Evolutionary conservation across 2,888 invertebrate species (phyloP).

Genomic region (Gortyna flavago): DNA sequence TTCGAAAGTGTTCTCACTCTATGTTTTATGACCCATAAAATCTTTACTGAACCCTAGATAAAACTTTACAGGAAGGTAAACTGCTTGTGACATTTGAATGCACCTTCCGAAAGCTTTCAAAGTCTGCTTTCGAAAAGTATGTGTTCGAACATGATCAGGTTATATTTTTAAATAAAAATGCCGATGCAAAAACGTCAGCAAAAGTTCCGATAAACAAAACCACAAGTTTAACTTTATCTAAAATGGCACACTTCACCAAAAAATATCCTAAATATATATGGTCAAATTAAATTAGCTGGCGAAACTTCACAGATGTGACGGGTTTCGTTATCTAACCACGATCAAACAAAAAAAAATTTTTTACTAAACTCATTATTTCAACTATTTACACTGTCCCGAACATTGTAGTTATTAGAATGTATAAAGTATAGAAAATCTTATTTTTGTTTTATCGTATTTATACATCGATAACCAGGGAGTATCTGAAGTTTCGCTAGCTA

Average conservation of each 20-base stretch:
- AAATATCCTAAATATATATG: neutral
- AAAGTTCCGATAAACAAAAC: neutral
- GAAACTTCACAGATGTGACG: neutral
- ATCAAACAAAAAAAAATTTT: neutral
- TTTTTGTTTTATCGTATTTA: no score
- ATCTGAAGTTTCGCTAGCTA: no score
- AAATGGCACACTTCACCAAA: constrained; percentile 1
- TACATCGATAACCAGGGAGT: no score
- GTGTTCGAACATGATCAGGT: neutral
- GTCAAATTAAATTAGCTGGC: neutral
- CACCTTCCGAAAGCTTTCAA: constrained; percentile 11
- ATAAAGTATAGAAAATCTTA: no score
- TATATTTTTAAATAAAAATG: constrained; percentile 3
- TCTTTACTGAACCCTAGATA: constrained; percentile 27
- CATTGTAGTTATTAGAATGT: no score
- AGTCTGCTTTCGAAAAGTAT: neutral
- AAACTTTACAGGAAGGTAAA: constrained; percentile 19
- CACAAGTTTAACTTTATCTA: neutral
- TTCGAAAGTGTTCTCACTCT: constrained; percentile 17
- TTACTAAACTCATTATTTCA: neutral
- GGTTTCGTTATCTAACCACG: neutral
- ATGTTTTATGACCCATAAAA: constrained; percentile 46
- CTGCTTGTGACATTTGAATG: constrained; percentile 23
- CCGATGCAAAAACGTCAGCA: neutral
- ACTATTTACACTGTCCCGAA: no score